phyloP scores from a whole-genome alignment of 2,113 vertebrate genomes.

The Dasyprocta punctata region DNA sequence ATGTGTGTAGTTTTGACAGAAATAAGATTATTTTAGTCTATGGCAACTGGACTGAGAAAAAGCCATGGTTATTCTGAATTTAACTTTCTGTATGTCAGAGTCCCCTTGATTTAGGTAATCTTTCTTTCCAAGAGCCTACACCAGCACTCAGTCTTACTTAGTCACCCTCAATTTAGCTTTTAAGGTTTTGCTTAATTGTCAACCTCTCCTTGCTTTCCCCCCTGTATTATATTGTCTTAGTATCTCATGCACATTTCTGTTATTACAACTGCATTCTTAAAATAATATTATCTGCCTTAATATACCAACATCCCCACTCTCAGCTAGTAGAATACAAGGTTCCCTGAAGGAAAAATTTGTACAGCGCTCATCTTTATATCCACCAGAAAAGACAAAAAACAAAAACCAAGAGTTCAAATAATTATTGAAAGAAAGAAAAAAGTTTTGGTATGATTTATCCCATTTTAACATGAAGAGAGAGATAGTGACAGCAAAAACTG shows the following conservation, averaged over 20 bases:
- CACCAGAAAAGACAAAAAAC: not conserved
- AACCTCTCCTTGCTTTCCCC: not conserved
- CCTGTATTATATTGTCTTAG: not conserved
- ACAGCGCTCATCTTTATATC: not conserved
- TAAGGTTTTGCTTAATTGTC: not conserved
- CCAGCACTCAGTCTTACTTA: not conserved
- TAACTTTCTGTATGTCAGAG: not conserved
- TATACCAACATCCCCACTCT: rapidly evolving
- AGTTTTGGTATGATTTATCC: not conserved
- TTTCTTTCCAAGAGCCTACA: not conserved
- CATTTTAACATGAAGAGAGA: not conserved
- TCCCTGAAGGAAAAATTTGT: not conserved
- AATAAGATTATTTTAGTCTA: not conserved
- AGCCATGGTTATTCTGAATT: not conserved
- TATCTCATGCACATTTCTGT: not conserved
- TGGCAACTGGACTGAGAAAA: not conserved
- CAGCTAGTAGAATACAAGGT: not conserved
- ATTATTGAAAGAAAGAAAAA: not conserved
- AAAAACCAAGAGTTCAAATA: not conserved
- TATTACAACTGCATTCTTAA: not conserved
- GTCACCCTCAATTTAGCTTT: not conserved
- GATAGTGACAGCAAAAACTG: not conserved
- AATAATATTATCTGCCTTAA: not conserved
- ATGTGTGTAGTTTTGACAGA: not conserved
- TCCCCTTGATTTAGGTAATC: not conserved